phyloP scores from a whole-genome alignment of 2,113 vertebrate genomes.

The Alectura lathami region DNA sequence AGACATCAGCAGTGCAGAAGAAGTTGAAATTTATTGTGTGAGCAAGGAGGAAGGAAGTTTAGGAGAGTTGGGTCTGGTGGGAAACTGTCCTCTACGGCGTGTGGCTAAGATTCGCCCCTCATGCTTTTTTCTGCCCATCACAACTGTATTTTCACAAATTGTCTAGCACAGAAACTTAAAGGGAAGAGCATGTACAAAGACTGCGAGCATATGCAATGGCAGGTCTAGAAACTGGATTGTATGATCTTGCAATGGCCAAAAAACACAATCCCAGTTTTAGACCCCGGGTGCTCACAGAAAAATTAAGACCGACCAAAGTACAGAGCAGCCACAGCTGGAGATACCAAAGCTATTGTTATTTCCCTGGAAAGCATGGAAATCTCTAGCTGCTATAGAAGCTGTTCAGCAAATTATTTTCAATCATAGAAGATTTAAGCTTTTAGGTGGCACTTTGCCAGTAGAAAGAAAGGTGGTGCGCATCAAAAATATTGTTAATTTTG shows the following conservation, averaged over 20 bases:
- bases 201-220: neutral
- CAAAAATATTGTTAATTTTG: neutral
- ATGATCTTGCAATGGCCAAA: neutral
- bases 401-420: neutral
- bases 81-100: neutral
- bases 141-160: neutral
- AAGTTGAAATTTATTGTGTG: neutral
- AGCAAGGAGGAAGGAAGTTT: neutral
- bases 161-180: neutral
- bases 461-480: neutral
- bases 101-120: neutral
- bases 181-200: neutral
- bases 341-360: neutral
- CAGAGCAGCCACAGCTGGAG: neutral
- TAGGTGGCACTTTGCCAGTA: neutral
- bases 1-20: neutral
- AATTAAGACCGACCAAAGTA: neutral
- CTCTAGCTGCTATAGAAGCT: neutral
- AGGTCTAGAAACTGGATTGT: neutral
- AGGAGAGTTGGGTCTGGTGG: neutral
- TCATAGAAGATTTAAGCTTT: neutral
- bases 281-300: neutral
- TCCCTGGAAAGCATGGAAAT: neutral
- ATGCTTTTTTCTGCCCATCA: neutral
- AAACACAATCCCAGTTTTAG: neutral